Percentiles rank a stretch among this genome's conserved stretches.
Evolutionary conservation across 1,140 invertebrate genomes (phyloP).

Genomic region (Tenebrio molitor): DNA sequence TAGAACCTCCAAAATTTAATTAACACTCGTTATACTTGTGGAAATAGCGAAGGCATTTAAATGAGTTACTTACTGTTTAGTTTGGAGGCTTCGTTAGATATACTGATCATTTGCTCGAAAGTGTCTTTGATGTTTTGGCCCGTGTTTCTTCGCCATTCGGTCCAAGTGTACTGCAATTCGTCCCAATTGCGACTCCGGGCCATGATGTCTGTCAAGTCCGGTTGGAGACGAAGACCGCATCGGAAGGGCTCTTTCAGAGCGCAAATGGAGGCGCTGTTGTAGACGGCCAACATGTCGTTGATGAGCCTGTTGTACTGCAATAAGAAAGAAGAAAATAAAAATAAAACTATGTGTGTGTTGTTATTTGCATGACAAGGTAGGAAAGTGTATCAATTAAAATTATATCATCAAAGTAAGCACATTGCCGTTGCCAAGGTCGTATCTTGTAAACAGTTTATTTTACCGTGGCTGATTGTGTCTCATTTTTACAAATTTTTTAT

Average conservation of each 20-base stretch:
- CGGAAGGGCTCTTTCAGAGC: slow-evolving; percentile 85
- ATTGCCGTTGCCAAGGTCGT: no score
- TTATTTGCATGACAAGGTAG: no score
- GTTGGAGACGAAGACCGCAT: slow-evolving; percentile 85
- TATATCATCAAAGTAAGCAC: no score
- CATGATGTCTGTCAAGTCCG: slow-evolving; percentile 79
- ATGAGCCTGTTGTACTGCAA: slow-evolving; percentile 87
- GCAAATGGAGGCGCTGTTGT: slow-evolving; percentile 89
- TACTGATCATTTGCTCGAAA: slow-evolving; percentile 85
- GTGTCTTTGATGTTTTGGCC: slow-evolving; percentile 83
- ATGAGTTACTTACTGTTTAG: slow-evolving; percentile 81
- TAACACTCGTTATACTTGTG: no score
- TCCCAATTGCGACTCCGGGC: slow-evolving; percentile 86
- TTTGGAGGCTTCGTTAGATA: slow-evolving; percentile 89
- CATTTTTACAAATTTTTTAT: no score
- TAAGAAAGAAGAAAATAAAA: slow-evolving; percentile 39
- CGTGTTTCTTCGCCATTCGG: slow-evolving; percentile 86
- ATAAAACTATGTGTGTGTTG: not conserved
- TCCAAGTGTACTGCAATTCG: slow-evolving; percentile 88
- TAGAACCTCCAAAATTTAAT: no score
- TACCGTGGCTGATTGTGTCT: no score
- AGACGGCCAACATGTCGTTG: slow-evolving; percentile 90
- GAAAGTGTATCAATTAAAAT: no score
- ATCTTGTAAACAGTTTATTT: no score
- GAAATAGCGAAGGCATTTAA: no score